Evolutionary conservation across 2,888 invertebrate species (phyloP).

Genomic region (Lomographa bimaculata): DNA sequence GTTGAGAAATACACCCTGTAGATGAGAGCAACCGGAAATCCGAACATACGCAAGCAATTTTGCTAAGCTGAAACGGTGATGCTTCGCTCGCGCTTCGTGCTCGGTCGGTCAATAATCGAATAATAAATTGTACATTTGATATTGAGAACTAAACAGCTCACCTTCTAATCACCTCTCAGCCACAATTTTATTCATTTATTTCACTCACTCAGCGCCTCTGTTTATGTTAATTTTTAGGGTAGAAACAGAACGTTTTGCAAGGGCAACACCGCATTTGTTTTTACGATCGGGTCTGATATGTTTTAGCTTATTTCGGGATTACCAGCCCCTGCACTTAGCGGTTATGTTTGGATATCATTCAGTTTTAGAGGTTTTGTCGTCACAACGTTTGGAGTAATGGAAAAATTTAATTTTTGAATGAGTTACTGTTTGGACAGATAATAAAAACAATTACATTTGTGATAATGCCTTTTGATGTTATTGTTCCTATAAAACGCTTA

Average conservation of each 20-base stretch:
- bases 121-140: too few species aligned
- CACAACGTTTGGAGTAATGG: conserved; percentile 2
- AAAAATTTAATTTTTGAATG: conserved; percentile 10
- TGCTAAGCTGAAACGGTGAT: neutral
- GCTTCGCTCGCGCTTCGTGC: too few species aligned
- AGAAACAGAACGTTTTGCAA: conserved; percentile 47
- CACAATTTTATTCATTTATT: conserved; percentile 26
- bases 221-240: conserved; percentile 51
- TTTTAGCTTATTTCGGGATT: conserved; percentile 46
- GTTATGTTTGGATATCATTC: conserved; percentile 22
- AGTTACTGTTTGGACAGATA: too few species aligned
- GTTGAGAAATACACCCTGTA: too few species aligned
- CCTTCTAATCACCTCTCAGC: conserved; percentile 27
- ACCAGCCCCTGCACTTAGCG: conserved; percentile 42
- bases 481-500: too few species aligned
- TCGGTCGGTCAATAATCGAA: too few species aligned
- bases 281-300: conserved; percentile 47
- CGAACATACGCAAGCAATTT: too few species aligned
- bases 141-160: conserved; percentile 11
- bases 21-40: too few species aligned
- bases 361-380: conserved; percentile 13
- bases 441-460: too few species aligned
- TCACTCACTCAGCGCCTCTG: conserved; percentile 33
- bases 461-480: too few species aligned
- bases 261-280: conserved; percentile 49